Percentiles rank a stretch among this genome's conserved stretches.
These are phyloP conservation scores for Lichenostomus cassidix DNA, from an alignment of 2,113 vertebrate genomes.

Conservation along the genomic window DNA sequence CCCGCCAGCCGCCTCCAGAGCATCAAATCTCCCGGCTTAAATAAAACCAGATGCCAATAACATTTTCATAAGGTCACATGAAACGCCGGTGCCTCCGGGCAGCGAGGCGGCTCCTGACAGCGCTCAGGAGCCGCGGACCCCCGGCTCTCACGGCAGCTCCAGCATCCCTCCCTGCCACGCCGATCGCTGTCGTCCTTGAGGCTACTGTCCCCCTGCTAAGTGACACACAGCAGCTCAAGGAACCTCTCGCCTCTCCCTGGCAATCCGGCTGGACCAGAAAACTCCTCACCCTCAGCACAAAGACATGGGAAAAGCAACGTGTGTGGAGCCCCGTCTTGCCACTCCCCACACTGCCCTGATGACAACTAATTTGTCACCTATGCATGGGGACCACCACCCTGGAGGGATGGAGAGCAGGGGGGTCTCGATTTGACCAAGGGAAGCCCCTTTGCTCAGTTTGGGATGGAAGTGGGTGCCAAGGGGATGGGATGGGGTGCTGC, in stretches of 20 bases:
- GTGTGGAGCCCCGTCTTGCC: neutral
- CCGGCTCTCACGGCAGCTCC: neutral
- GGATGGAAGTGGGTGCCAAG: neutral
- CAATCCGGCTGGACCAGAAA: neutral
- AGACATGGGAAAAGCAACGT: neutral
- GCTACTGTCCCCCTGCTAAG: neutral
- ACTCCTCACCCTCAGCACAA: neutral
- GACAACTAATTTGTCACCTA: neutral
- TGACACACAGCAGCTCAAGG: neutral
- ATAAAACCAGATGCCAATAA: conserved; percentile 60
- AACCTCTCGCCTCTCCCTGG: neutral
- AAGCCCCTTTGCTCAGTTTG: neutral
- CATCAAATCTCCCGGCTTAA: conserved; percentile 24
- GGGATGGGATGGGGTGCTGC: neutral
- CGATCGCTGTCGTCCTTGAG: neutral
- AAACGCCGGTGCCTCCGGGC: neutral
- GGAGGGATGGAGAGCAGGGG: neutral
- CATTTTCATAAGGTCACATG: conserved; percentile 30
- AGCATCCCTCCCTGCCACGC: neutral
- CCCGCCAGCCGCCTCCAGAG: neutral
- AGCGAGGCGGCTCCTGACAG: neutral
- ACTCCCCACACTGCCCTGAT: accelerated
- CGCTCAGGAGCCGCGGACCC: neutral
- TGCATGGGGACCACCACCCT: neutral
- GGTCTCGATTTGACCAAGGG: neutral